These are phyloP conservation scores for Leucopsar rothschildi DNA, from an alignment of 2,113 vertebrate genomes.

Conservation along the genomic window DNA sequence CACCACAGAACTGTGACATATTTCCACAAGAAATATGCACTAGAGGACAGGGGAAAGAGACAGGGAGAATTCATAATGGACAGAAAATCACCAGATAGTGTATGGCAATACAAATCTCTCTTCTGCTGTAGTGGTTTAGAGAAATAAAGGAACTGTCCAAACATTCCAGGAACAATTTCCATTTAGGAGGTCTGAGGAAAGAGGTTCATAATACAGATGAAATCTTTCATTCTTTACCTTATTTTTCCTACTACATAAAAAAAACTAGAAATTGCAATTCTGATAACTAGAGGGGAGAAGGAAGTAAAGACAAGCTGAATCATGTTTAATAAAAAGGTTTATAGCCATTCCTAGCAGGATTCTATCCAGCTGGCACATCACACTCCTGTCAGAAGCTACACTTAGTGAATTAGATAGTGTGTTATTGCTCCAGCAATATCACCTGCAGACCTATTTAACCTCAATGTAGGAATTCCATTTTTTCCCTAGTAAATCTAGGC, in stretches of 20 bases:
- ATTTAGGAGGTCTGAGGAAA: background rate
- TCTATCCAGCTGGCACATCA: conserved; percentile 10
- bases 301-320: background rate
- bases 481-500: background rate
- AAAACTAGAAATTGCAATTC: background rate
- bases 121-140: background rate
- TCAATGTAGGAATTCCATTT: background rate
- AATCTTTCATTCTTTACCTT: background rate
- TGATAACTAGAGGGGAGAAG: background rate
- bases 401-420: background rate
- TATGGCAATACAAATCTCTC: background rate
- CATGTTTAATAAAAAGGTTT: conserved; percentile 20
- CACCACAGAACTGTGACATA: background rate
- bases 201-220: background rate
- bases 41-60: background rate
- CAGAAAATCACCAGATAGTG: background rate
- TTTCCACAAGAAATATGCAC: background rate
- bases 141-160: conserved; percentile 50
- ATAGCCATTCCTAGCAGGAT: background rate
- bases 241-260: background rate
- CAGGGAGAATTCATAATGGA: background rate
- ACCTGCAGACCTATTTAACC: background rate
- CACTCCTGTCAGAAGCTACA: background rate
- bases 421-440: background rate
- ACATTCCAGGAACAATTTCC: conserved; percentile 3